Conservation (phyloP, 2,888 invertebrate genomes). For the Oxycera nigricornis region DNA sequence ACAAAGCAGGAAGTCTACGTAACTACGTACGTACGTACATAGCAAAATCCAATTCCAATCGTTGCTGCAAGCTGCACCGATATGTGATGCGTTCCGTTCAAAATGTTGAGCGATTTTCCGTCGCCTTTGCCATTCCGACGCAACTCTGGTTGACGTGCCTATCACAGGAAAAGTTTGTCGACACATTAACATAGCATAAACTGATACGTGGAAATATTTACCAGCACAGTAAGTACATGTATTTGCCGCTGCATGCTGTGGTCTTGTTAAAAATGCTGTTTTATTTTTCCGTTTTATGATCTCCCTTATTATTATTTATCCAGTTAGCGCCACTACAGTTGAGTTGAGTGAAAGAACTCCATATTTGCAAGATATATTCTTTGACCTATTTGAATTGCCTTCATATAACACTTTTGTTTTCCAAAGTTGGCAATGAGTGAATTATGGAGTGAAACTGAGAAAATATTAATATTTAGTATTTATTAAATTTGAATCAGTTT, state of each 20-base stretch:
- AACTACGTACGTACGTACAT: conserved; percentile 26
- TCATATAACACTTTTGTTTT: not conserved
- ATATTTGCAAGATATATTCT: conserved; percentile 2
- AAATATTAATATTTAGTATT: no score
- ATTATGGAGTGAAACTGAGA: not conserved
- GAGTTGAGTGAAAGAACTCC: not conserved
- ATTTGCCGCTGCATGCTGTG: not conserved
- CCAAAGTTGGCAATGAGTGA: not conserved
- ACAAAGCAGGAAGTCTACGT: conserved; percentile 45
- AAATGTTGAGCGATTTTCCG: conserved; percentile 20
- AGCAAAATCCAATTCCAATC: not conserved
- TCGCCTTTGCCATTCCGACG: not conserved
- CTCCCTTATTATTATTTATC: conserved; percentile 19
- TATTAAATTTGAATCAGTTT: no score
- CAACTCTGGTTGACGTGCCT: not conserved
- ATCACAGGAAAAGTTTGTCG: conserved; percentile 17
- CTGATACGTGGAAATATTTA: conserved; percentile 39
- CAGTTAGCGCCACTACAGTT: not conserved
- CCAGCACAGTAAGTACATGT: not conserved
- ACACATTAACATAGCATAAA: conserved; percentile 34
- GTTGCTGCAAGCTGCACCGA: not conserved
- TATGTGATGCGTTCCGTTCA: conserved; percentile 30
- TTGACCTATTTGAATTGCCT: conserved; percentile 14
- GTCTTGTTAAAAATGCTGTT: conserved; percentile 27
- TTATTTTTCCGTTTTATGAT: not conserved